Percentiles rank a stretch among this genome's conserved stretches.
These are phyloP conservation scores for Cerastis leucographa DNA, from an alignment of 2,888 invertebrate genomes.

Conservation along the genomic window DNA sequence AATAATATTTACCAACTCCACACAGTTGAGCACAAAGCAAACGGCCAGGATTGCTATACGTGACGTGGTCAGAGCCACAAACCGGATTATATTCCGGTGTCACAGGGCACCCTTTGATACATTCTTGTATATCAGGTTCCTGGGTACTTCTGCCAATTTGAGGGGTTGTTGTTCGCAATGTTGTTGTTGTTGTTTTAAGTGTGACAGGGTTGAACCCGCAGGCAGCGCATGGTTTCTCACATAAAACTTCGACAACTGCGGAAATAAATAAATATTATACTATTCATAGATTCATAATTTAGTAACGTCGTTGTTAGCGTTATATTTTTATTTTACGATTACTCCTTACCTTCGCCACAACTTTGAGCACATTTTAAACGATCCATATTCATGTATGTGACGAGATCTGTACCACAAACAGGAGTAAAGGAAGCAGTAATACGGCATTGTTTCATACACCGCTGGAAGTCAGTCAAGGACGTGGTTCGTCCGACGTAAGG, in stretches of 20 bases:
- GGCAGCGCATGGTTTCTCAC: constrained; percentile 50
- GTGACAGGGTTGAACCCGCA: constrained; percentile 35
- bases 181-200: constrained; percentile 32
- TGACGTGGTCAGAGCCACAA: constrained; percentile 82
- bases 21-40: constrained; percentile 82
- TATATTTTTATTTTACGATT: neutral
- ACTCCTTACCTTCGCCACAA: constrained; percentile 84
- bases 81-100: constrained; percentile 84
- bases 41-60: constrained; percentile 81
- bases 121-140: constrained; percentile 36
- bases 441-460: constrained; percentile 73
- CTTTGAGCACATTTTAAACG: constrained; percentile 80
- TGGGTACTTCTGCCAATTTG: constrained; percentile 12
- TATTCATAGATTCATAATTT: no score
- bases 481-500: constrained; percentile 24
- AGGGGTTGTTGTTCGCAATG: constrained; percentile 1
- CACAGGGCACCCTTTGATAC: constrained; percentile 72
- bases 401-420: constrained; percentile 84
- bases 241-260: constrained; percentile 57
- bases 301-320: no score
- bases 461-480: constrained; percentile 24
- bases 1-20: constrained; percentile 77
- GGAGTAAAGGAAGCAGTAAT: constrained; percentile 83
- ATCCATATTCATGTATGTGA: constrained; percentile 82
- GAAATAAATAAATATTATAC: constrained; percentile 7